A percentile compares a stretch with the other conserved stretches of the same genome.
Evolutionary conservation across 1,140 invertebrate genomes (phyloP).

Genomic region (Saccostrea echinata): DNA sequence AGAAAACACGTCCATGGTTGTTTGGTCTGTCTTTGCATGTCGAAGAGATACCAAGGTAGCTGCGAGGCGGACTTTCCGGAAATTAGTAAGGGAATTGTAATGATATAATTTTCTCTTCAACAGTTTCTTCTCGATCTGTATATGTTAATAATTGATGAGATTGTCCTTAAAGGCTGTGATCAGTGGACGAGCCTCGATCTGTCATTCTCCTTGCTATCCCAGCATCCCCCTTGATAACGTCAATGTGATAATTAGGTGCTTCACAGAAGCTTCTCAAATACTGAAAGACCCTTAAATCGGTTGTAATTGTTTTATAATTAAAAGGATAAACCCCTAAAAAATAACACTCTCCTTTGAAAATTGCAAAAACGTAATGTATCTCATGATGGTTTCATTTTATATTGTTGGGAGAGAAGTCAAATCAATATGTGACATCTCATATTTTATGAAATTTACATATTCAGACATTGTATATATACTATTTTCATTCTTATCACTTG

Average conservation of each 20-base stretch:
- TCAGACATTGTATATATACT: no score
- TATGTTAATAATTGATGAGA: slow-evolving; percentile 36
- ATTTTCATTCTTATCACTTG: no score
- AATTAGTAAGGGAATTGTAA: slow-evolving; percentile 2
- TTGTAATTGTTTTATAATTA: background rate
- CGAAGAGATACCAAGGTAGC: slow-evolving; percentile 8
- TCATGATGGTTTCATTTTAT: no score
- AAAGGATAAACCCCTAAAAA: no score
- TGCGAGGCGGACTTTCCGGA: slow-evolving; percentile 11
- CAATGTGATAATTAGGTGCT: background rate
- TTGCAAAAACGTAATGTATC: no score
- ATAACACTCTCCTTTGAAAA: no score
- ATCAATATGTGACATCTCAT: no score
- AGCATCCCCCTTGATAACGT: slow-evolving; percentile 1
- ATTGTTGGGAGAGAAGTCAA: no score
- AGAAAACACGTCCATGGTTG: slow-evolving; percentile 17
- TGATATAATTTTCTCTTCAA: slow-evolving; percentile 34
- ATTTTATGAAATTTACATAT: no score
- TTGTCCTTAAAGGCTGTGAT: slow-evolving; percentile 24
- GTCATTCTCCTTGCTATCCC: background rate
- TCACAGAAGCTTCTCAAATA: background rate
- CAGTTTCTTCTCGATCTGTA: slow-evolving; percentile 28
- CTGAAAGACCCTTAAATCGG: background rate
- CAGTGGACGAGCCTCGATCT: slow-evolving; percentile 1
- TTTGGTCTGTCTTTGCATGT: slow-evolving; percentile 19